Evolutionary conservation across 2,113 vertebrate genomes (phyloP), one percentile per base, ranked within the genome.

Genomic region (Rattus norvegicus): DNA sequence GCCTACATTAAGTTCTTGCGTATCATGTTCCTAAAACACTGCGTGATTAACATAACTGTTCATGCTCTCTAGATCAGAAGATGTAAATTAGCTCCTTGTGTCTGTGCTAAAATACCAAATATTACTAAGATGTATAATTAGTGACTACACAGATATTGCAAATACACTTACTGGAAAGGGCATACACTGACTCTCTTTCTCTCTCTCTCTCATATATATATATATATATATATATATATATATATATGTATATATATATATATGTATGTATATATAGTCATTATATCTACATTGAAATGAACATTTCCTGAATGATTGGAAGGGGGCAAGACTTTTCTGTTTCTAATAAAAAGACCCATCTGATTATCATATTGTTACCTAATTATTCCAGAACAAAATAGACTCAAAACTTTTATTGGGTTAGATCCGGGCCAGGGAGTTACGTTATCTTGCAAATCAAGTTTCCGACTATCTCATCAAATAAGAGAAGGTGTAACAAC

Each of bases 291-390:
- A 52, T 59, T 96, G 95, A 95, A 83, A 92, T 90, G 92, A 93
- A 84, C 36, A 90, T 96, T 94, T 96, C 73, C 70, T 49, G 79
- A 73, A 93, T 28, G 28, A n/a, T n/a, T 72, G 22, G 13, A 28
- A 67, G 7, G 49, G 93, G 33, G 28, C n/a, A 30, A 93, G 79
- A 92, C 70, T 69, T 96, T 98, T 95, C 94, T 97, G 83, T 95
- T 98, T 98, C 95, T 97, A 98, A 97, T 97, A 96, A 98, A 94
- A 92, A 95, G 52, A 92, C 63, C 5, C 5, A 90, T 88, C 49
- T 75, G 52, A 90, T 96, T 97, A 95, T 97, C 95, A 93, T 97
- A 86, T 81, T 75, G 63, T 95, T 96, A 95, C 67, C 47, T 97
- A 89, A 95, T 97, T 95, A 96, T 94, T 79, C 65, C 59, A 12